phyloP scores from a whole-genome alignment of 2,113 vertebrate genomes.

The Asarcornis scutulata region DNA sequence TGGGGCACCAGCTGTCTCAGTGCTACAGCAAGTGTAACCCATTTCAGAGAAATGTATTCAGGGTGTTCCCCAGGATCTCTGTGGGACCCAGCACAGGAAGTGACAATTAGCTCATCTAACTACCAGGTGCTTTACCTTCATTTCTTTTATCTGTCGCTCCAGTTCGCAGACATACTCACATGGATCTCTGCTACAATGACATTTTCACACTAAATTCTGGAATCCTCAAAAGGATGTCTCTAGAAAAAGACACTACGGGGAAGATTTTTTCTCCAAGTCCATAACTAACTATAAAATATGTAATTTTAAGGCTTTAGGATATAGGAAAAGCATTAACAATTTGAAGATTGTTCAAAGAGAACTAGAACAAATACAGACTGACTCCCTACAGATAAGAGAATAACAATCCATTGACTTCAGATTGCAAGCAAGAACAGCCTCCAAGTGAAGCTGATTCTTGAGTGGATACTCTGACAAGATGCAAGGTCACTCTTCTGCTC shows the following conservation, averaged over 20 bases:
- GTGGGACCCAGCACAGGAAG: not conserved
- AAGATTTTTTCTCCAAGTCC: not conserved
- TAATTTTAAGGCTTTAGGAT: not conserved
- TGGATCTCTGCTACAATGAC: not conserved
- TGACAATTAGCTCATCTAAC: not conserved
- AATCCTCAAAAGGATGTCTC: not conserved
- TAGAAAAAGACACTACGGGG: not conserved
- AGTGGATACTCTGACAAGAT: not conserved
- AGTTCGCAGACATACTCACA: not conserved
- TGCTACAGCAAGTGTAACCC: not conserved
- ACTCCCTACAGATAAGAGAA: not conserved
- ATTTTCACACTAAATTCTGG: not conserved
- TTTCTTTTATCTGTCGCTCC: not conserved
- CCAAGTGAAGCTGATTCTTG: not conserved
- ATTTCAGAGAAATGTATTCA: not conserved
- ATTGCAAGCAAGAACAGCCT: not conserved
- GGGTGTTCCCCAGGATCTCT: not conserved
- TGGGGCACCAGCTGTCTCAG: fast-evolving
- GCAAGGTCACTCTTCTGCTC: not conserved
- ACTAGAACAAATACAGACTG: not conserved
- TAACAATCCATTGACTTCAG: fast-evolving
- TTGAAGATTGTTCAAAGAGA: not conserved
- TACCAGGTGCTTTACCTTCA: not conserved
- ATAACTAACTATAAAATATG: not conserved
- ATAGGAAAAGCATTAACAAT: not conserved